Evolutionary conservation across 2,888 invertebrate species (phyloP), one percentile per base, ranked within the genome.

Genomic region (Pteria penguin): DNA sequence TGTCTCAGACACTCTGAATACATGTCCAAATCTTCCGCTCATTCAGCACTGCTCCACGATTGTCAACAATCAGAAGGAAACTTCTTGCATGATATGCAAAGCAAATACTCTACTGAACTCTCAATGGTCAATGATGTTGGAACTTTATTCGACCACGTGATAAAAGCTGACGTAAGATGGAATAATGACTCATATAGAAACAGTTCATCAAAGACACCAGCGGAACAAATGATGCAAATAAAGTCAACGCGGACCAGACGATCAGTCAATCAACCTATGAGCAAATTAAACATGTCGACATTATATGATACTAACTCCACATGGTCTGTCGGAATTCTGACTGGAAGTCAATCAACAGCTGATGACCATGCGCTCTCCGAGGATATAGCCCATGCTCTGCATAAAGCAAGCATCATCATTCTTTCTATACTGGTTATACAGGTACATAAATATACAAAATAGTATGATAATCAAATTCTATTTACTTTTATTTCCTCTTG

Each of bases 391-490:
- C 88, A 88, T 68, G 84, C 77, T 5, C 76, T 88, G 26, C 88
- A 88, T 68, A 86, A 86, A 78, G 82, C 83, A 52, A 87, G 86
- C 57, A 83, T 88, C 1, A 75, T 83, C 22, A 88, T 88, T 14
- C 72, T 88, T 5, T 78, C 84, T 8, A 79, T 88, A 4, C 82
- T 88, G 2, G 83, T 86, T 1, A 24, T 84, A 31, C 60, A 67
- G 62, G 61, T 69, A 63, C 29, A 66, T 33, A 14, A 36, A 8
- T 57, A 8, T n/a, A n/a, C 22, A 60, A 26, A 60, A 60, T 18
- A 11, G 4, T 60, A 8, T 27, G n/a, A 24, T 29, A 24, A 4
- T 4, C 60, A 8, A 24, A 22, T 55, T 18, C 55, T 18, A 55
- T 4, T 55, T 4, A 24, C 24, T 55, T 55, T 22, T 18, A 22